Conservation (phyloP, 2,888 invertebrate genomes). For the Cremastobaeus sp. region DNA sequence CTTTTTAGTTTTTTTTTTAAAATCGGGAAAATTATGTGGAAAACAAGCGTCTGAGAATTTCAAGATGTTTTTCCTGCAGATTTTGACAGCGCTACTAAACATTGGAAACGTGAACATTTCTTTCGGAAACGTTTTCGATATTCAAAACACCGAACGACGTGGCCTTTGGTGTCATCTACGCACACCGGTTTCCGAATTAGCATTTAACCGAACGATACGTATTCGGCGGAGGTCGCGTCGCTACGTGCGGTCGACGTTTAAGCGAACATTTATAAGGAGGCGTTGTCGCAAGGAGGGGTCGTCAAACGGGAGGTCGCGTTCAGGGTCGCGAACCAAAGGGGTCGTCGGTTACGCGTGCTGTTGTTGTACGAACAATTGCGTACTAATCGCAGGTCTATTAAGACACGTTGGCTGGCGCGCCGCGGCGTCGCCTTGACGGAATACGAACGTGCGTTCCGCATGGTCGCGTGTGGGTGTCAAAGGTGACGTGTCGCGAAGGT, state of each 20-base stretch:
- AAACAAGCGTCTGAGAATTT: too few relatives aligned
- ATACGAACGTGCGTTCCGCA: conserved; percentile 45
- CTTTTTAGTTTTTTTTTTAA: too few relatives aligned
- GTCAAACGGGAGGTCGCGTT: conserved; percentile 57
- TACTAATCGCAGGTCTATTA: conserved; percentile 58
- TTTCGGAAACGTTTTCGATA: conserved; percentile 27
- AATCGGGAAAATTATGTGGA: too few relatives aligned
- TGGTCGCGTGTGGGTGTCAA: conserved; percentile 61
- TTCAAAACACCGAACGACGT: conserved; percentile 33
- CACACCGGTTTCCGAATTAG: conserved; percentile 59
- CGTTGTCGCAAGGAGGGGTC: conserved; percentile 48
- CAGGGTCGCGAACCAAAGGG: conserved; percentile 54
- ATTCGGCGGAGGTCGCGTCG: conserved; percentile 57
- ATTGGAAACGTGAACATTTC: neutral
- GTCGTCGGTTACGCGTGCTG: conserved; percentile 42
- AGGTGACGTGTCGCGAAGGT: conserved; percentile 61
- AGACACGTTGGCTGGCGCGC: conserved; percentile 41
- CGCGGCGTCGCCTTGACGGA: conserved; percentile 37
- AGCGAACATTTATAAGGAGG: conserved; percentile 42
- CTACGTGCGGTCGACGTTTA: conserved; percentile 59
- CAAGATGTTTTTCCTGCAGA: too few relatives aligned
- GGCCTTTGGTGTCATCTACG: conserved; percentile 53
- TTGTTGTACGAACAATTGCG: conserved; percentile 30
- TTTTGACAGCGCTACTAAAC: too few relatives aligned
- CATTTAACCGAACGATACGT: conserved; percentile 58